These are phyloP conservation scores for Pristionchus entomophagus DNA, from an alignment of 2,888 invertebrate genomes.

Conservation along the genomic window DNA sequence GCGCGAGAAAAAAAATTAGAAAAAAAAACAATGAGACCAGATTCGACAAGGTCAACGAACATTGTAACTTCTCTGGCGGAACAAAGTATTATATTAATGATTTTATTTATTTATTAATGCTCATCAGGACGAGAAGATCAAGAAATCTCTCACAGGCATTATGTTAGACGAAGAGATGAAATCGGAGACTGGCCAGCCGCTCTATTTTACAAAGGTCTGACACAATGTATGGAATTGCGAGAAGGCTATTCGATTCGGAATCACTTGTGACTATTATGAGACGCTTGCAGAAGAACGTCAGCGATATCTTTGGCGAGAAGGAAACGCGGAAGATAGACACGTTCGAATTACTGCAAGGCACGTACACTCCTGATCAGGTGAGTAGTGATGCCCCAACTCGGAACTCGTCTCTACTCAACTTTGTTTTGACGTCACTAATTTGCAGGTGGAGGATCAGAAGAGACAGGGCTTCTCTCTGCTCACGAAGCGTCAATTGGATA, in stretches of 20 bases:
- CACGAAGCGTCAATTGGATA: constrained; percentile 62
- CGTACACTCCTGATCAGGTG: constrained; percentile 61
- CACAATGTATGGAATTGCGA: too few relatives aligned
- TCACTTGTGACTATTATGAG: too few relatives aligned
- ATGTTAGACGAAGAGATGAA: constrained; percentile 20
- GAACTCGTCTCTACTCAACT: too few relatives aligned
- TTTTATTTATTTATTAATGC: too few relatives aligned
- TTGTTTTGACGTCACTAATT: too few relatives aligned
- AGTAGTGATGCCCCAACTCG: too few relatives aligned
- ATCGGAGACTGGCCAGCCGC: constrained; percentile 54
- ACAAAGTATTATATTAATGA: too few relatives aligned
- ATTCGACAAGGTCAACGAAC: too few relatives aligned
- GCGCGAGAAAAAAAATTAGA: too few relatives aligned
- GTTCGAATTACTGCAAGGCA: constrained; percentile 61
- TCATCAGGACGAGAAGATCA: constrained; percentile 45
- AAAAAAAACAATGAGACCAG: too few relatives aligned
- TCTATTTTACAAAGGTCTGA: constrained; percentile 68
- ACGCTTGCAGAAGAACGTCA: constrained; percentile 62
- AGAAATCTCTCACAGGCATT: background rate
- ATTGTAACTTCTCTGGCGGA: too few relatives aligned
- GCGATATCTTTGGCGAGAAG: constrained; percentile 49
- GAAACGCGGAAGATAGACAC: constrained; percentile 64
- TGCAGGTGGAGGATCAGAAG: constrained; percentile 60
- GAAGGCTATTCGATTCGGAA: too few relatives aligned
- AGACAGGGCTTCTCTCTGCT: constrained; percentile 65